Evolutionary conservation across 2,888 invertebrate genomes (phyloP), one percentile per base, ranked within the genome.

Genomic region (Spisula solida): DNA sequence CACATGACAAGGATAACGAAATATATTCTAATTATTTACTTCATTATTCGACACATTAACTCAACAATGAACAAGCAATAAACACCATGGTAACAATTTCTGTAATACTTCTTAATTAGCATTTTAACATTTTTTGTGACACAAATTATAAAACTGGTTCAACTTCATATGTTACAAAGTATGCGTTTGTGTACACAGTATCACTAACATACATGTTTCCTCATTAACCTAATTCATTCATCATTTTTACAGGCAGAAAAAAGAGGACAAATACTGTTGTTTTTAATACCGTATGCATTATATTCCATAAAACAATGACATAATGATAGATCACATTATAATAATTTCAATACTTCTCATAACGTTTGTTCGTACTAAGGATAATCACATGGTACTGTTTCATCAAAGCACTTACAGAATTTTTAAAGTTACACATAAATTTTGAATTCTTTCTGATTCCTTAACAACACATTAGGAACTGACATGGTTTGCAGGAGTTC

Each of bases 191-290:
- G 8, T 41, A 51, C 16, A 51, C 51, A n/a, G 60, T 25, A 66
- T 66, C 25, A 25, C 12, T 25, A 12, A 66, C n/a, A 25, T 66
- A 66, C 25, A 66, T 60, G n/a, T 66, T 25, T 51, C 51, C 14
- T 51, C 51, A 66, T 25, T 66, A 66, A 66, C n/a, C 60, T n/a
- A 66, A 25, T 66, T n/a, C 60, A 66, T 66, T 66, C 25, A 66
- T 66, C 60, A 66, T n/a, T 66, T 25, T 66, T 25, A 66, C 5
- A 25, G 25, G 60, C 60, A 25, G 25, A 10, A 25, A 66, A 66
- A 1, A 8, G 25, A 25, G 25, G n/a, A 66, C 25, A n/a, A 66
- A 51, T 51, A 51, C 51, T 51, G 51, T 16, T 51, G 20, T n/a
- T 66, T 25, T n/a, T 25, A 66, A 66, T 25, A 66, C 60, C n/a